phyloP scores from a whole-genome alignment of 2,113 vertebrate genomes.

The Numida meleagris region DNA sequence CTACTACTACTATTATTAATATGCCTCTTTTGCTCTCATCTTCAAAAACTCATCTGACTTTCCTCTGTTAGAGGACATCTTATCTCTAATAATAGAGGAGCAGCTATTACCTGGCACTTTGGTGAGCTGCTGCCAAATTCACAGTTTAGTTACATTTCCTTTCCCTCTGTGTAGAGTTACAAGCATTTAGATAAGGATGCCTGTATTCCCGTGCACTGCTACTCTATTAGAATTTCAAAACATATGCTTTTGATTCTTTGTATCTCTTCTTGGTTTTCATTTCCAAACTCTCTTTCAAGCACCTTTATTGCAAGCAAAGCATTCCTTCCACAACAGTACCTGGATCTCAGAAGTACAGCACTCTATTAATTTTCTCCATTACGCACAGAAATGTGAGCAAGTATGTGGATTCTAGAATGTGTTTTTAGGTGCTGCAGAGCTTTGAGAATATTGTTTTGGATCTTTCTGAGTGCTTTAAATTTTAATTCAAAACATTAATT shows the following conservation, averaged over 20 bases:
- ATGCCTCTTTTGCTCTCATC: neutral
- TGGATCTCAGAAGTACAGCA: neutral
- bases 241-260: neutral
- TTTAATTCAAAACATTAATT: constrained; percentile 56
- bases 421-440: neutral
- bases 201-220: neutral
- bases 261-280: neutral
- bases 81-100: neutral
- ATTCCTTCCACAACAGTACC: neutral
- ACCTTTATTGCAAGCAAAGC: neutral
- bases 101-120: neutral
- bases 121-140: neutral
- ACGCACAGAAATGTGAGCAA: neutral
- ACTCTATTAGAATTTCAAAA: neutral
- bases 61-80: neutral
- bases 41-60: neutral
- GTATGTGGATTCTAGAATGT: neutral
- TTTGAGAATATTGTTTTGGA: constrained; percentile 36
- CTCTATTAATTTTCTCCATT: neutral
- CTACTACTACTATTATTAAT: neutral
- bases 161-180: neutral
- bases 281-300: neutral
- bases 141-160: neutral
- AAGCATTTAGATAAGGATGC: neutral
- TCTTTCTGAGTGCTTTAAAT: constrained; percentile 3